phyloP scores from a whole-genome alignment of 2,888 invertebrate species.

The Venustoraphidia nigricollis region DNA sequence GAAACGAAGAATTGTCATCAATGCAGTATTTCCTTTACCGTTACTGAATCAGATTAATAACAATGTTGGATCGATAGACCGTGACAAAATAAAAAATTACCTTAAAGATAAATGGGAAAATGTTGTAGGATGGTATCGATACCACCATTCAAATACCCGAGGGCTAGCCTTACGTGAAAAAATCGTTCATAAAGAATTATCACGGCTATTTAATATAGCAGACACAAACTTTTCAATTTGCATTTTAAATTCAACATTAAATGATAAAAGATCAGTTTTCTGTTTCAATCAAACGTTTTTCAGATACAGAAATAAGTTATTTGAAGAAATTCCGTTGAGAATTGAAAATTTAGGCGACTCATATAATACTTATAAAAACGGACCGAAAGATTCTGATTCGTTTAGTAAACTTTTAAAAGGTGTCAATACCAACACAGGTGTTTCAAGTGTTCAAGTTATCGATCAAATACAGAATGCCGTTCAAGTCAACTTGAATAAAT shows the following conservation, averaged over 20 bases:
- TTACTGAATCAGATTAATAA: slow-evolving; percentile 39
- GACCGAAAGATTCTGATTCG: slow-evolving; percentile 19
- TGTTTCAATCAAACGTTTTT: slow-evolving; percentile 46
- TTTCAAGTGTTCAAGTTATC: slow-evolving; percentile 17
- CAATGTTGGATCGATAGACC: slow-evolving; percentile 38
- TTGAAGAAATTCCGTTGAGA: slow-evolving; percentile 31
- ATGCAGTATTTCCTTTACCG: slow-evolving; percentile 42
- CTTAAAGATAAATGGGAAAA: slow-evolving; percentile 35
- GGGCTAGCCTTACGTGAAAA: slow-evolving; percentile 46
- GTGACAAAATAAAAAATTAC: slow-evolving; percentile 34
- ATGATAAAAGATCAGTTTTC: slow-evolving; percentile 39
- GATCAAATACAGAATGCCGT: slow-evolving; percentile 22
- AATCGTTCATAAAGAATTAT: slow-evolving; percentile 43
- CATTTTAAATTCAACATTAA: slow-evolving; percentile 36
- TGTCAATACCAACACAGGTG: slow-evolving; percentile 16
- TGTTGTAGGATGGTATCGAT: slow-evolving; percentile 55
- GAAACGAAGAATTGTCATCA: slow-evolving; percentile 43
- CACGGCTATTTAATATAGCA: slow-evolving; percentile 37
- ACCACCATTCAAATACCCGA: slow-evolving; percentile 35
- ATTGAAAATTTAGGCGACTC: slow-evolving; percentile 33
- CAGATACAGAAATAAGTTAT: slow-evolving; percentile 36
- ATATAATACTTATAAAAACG: slow-evolving; percentile 20
- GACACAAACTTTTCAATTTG: slow-evolving; percentile 47
- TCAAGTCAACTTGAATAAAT: slow-evolving; percentile 20
- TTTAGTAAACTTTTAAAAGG: slow-evolving; percentile 19